Evolutionary conservation across 2,797 vertebrate species (phyloP).

Genomic region (Hylomyscus alleni): DNA sequence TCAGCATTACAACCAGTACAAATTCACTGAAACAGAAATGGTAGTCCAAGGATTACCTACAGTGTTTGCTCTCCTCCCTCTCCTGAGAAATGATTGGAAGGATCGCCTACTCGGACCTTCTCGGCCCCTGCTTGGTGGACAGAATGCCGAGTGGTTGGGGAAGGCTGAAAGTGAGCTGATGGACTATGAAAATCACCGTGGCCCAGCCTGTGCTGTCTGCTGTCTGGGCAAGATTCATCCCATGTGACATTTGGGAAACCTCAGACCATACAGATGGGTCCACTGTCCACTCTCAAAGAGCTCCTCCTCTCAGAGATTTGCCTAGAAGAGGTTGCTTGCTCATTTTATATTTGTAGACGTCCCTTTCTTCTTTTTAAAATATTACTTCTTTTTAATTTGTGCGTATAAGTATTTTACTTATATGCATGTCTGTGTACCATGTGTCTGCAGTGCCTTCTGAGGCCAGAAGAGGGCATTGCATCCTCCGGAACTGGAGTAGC

Average conservation of each 20-base stretch:
- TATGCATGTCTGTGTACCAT: background rate
- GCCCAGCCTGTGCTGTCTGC: background rate
- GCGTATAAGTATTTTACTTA: too few species aligned
- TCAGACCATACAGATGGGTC: background rate
- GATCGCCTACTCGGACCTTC: background rate
- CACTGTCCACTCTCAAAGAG: background rate
- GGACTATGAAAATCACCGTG: background rate
- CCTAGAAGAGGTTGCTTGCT: background rate
- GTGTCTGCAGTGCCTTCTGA: background rate
- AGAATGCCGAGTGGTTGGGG: background rate
- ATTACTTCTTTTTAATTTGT: background rate
- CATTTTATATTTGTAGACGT: background rate
- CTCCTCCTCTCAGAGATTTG: background rate
- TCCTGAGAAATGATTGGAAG: conserved; percentile 8
- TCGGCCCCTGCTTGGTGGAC: background rate
- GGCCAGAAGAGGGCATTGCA: background rate
- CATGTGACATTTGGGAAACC: background rate
- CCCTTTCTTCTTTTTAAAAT: background rate
- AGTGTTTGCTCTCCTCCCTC: background rate
- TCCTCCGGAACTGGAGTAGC: background rate
- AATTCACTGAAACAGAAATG: conserved; percentile 39
- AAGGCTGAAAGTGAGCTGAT: background rate
- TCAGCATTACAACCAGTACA: background rate
- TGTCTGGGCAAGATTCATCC: background rate
- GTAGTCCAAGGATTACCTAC: background rate